Base-by-base conservation (phyloP, 2,888 invertebrate genomes). In the Coelinius sp. region DNA sequence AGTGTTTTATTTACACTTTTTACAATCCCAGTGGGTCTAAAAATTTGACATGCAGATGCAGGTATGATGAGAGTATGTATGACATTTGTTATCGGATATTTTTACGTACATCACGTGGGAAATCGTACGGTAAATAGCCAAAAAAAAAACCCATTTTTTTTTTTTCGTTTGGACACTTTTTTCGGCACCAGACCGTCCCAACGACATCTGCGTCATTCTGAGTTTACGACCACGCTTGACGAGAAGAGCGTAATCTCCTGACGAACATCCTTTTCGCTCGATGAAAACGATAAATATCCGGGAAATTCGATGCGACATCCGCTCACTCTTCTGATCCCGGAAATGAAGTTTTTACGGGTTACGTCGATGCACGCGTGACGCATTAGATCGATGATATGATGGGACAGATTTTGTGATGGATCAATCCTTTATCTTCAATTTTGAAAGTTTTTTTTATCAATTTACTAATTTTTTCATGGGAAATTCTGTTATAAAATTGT, bases 231-330 rank as follows among this genome's bases (percentile, higher is more conserved):
- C 35, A 44, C 53, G 41, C 31, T 38, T 8, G 8, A 56, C 41
- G 64, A 72, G 62, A 71, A 52, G 10, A 64, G 66, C 71, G 71
- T 74, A 74, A 74, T 73, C 71, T 62, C 62, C 64, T 62, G 65
- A 35, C 68, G 68, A 73, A 70, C 70, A 70, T 66, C 56, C 64
- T n/a, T n/a, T n/a, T 59, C 14, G 20, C 24, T 71, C 63, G 68
- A 69, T 62, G 62, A 65, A 52, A 25, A 38, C 66, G 59, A 75
- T 75, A 75, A 75, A 75, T 71, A 73, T 63, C 73, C 53, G 64
- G 66, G 44, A 52, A 66, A 70, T 59, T 75, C 52, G 68, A 68
- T 24, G 68, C 24, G 68, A 53, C 41, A 68, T 68, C 56, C 68
- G 68, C 17, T 25, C 27, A 56, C 25, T 68, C 53, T 66, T 56